Conservation (phyloP, 2,113 vertebrate species). For the Corapipo altera region DNA sequence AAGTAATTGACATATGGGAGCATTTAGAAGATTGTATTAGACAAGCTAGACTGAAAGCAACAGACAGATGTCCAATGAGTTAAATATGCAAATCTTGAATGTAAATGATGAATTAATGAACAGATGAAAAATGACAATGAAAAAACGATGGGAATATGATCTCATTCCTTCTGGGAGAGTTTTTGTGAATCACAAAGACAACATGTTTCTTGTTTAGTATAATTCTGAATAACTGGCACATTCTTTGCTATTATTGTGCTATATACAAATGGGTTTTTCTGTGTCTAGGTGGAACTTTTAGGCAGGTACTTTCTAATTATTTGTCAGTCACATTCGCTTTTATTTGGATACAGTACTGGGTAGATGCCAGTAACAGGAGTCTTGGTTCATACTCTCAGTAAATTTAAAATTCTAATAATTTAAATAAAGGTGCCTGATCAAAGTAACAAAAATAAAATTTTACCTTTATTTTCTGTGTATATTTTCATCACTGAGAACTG, state of each 20-base stretch:
- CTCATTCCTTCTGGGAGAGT: neutral
- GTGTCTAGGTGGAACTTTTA: neutral
- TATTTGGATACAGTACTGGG: neutral
- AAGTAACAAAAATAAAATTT: neutral
- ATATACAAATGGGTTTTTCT: neutral
- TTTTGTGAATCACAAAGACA: neutral
- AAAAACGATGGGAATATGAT: neutral
- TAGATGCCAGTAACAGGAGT: neutral
- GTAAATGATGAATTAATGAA: neutral
- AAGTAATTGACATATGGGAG: conserved; percentile 60
- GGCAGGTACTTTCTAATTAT: neutral
- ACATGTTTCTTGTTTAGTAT: neutral
- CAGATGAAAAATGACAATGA: neutral
- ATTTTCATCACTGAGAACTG: neutral
- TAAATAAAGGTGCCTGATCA: neutral
- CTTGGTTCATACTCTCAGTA: neutral
- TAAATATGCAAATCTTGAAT: conserved; percentile 19
- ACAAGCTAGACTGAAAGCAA: conserved; percentile 30
- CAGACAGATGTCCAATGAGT: neutral
- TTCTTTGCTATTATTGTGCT: neutral
- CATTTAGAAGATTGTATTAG: neutral
- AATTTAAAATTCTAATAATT: neutral
- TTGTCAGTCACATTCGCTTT: neutral
- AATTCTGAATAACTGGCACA: neutral
- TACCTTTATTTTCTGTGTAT: neutral